Percentiles rank a stretch among this genome's conserved stretches.
These are phyloP conservation scores for Crocodylus rhombifer DNA, from an alignment of 2,797 vertebrate genomes.

Conservation along the genomic window DNA sequence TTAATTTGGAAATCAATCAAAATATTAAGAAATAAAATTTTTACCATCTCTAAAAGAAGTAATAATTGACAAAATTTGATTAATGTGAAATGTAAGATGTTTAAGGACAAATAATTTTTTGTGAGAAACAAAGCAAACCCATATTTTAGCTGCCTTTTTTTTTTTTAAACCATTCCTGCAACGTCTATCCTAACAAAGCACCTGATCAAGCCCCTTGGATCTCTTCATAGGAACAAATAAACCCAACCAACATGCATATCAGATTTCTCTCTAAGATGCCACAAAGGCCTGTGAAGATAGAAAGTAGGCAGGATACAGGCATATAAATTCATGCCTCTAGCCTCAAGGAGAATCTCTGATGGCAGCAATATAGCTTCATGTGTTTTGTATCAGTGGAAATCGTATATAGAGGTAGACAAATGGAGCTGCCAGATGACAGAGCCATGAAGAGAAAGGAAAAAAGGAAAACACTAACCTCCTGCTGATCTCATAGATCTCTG, in stretches of 20 bases:
- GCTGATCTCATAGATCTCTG: background rate
- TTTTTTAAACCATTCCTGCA: background rate
- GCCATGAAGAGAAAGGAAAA: background rate
- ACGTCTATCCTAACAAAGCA: background rate
- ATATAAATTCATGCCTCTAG: background rate
- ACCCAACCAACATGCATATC: background rate
- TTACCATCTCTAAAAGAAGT: background rate
- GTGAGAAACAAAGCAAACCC: background rate
- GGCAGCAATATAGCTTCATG: background rate
- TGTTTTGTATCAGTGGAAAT: background rate
- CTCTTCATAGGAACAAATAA: background rate
- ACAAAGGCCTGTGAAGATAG: background rate
- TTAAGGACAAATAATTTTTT: background rate
- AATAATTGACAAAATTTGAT: background rate
- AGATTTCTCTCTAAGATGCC: background rate
- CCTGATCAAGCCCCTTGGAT: background rate
- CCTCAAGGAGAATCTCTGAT: background rate
- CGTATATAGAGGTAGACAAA: background rate
- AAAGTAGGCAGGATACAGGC: background rate
- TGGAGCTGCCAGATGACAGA: background rate
- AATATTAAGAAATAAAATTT: background rate
- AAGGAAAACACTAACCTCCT: background rate
- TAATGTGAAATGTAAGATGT: conserved; percentile 15
- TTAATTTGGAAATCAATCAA: background rate
- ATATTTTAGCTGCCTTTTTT: conserved; percentile 19